Base-by-base conservation (phyloP, 2,888 invertebrate species). In the Timandra comae region DNA sequence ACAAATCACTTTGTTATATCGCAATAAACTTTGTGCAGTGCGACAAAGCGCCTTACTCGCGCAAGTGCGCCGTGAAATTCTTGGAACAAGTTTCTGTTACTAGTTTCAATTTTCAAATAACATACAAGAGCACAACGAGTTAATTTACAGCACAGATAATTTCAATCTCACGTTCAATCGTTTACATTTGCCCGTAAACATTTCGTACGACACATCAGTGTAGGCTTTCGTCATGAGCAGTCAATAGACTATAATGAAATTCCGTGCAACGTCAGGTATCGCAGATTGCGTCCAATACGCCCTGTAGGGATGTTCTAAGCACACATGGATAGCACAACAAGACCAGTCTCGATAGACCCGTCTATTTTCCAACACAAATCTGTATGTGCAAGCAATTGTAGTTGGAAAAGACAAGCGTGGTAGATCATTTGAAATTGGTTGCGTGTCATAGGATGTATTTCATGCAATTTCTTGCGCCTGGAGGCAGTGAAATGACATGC, bases 391-490 rank as follows among this genome's bases (percentile, higher is more conserved):
- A 16, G 21, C 7, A 28, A 33, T 36, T 21, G 24, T 5, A 12
- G 36, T 34, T 13, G 22, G 22, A 36, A 24, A 20, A 26, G 22
- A 11, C 21, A 34, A 45, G 41, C 50, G 31, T 36, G 40, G 45
- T 2, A 51, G 72, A 12, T 65, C 70, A 32, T 4, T 25, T 8
- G 38, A 45, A 12, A 29, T 27, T 71, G 69, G 78, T 30, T 40
- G 44, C 33, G 56, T 65, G 51, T 59, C 58, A 52, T 64, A 67
- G 63, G 37, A 64, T 67, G 65, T 70, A 65, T 74, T 75, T 72
- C 68, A 70, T 78, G 80, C 79, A 79, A 79, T 80, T 78, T 75
- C 80, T 80, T 77, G 74, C 61, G 72, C 72, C 71, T 71, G 67
- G 58, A 70, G 76, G 73, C 75, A 68, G 56, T 60, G 60, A 73